phyloP scores from a whole-genome alignment of 2,888 invertebrate genomes.

The Apamea anceps region DNA sequence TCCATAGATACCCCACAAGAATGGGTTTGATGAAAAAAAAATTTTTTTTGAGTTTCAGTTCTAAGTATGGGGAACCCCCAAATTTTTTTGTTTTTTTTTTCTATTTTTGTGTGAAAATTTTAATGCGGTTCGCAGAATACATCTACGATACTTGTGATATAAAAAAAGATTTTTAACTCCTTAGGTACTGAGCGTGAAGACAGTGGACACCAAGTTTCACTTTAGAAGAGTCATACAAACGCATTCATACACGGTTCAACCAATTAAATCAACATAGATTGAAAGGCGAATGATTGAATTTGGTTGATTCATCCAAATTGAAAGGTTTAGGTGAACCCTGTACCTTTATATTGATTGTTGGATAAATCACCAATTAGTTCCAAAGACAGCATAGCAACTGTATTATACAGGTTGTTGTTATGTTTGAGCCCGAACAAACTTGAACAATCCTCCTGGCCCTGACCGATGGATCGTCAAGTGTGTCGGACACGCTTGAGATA shows the following conservation, averaged over 20 bases:
- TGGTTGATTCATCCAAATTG: slow-evolving; percentile 5
- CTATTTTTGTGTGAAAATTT: too few species aligned
- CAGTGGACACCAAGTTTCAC: background rate
- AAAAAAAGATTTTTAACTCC: slow-evolving; percentile 11
- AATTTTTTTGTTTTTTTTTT: too few species aligned
- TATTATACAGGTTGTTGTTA: slow-evolving; percentile 13
- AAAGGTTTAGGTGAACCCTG: background rate
- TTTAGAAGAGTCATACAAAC: background rate
- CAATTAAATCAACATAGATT: background rate
- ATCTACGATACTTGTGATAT: background rate
- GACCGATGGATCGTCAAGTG: slow-evolving; percentile 38
- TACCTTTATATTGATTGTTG: background rate
- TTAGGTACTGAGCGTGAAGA: background rate
- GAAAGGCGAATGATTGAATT: background rate
- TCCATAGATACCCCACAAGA: too few species aligned
- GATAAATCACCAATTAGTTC: background rate
- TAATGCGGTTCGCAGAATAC: too few species aligned
- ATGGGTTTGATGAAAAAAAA: too few species aligned
- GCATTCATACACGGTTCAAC: background rate
- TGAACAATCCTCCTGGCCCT: slow-evolving; percentile 33
- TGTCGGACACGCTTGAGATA: slow-evolving; percentile 53
- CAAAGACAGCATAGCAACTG: background rate
- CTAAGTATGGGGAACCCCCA: too few species aligned
- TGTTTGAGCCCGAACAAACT: slow-evolving; percentile 21
- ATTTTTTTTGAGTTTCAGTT: too few species aligned